Evolutionary conservation across 35 echinoderm and acorn worm genomes (phyloP), one percentile per base, ranked within the genome.

Genomic region (Chiridota heheva): DNA sequence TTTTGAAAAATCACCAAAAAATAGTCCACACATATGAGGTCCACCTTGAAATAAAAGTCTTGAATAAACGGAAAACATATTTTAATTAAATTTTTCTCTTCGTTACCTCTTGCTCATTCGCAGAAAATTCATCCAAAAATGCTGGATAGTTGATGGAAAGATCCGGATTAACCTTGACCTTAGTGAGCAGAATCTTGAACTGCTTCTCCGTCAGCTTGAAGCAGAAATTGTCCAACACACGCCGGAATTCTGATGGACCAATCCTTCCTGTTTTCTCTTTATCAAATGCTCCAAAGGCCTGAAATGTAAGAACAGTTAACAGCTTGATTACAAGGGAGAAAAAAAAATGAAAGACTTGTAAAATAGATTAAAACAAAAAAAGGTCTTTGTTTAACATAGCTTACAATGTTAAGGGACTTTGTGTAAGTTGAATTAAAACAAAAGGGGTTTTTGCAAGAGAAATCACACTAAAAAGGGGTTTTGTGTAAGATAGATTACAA

Each of bases 271-370:
- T 57, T 60, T 98, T 87, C 42, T 91, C 95, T 53, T 87, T 91
- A 47, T 98, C 95, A 85, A 98, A 98, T 28, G 95, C 89, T 32
- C 84, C 89, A 69, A 98, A 98, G 30, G 95, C 95, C 95, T 98
- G 66, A 2, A 69, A 70, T 47, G 49, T 16, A 67, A 27, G 30
- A 67, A 26, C 79, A 60, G 59, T 0, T 8, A 29, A 53, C n/a
- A n/a, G n/a, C n/a, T n/a, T n/a, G n/a, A n/a, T n/a, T n/a, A n/a
- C n/a, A n/a, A 12, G 47, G 47, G 47, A 53, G 47, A 53, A 12
- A 53, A 53, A 53, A 53, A 12, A 12, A 53, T 53, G 8, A 12
- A 53, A 33, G 2, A 5, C 40, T n/a, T 53, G 10, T 53, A 53
- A 53, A 53, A n/a, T 53, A n/a, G 61, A 10, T 8, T 65, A 10